Evolutionary conservation across 2,888 invertebrate species (phyloP), one percentile per base, ranked within the genome.

Genomic region (Watsonalla binaria): DNA sequence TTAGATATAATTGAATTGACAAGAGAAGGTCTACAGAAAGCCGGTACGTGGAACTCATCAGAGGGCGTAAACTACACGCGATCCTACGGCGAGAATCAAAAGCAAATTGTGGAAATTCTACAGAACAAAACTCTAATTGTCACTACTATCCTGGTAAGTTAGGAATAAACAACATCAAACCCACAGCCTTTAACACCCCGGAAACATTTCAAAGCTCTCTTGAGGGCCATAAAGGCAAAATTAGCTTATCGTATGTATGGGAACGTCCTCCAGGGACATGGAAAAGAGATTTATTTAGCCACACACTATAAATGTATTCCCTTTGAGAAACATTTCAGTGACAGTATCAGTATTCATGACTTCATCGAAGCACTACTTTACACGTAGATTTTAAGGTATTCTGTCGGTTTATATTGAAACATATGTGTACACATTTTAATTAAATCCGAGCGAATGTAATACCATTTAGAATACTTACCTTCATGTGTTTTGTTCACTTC

Each of bases 121-220:
- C 96, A 96, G 74, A 98, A 98, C 78, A 97, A 97, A 86, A 98
- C 97, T 0, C 93, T 99, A 59, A 93, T 95, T 53, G 97, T 98
- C 13, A 97, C 97, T 6, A 97, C 98, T 7, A 96, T 98, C 75
- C 86, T 98, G 93, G 98, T 98, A 84, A 93, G 94, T 86, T 24
- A 24, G 24, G 24, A 61, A 66, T 73, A 70, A 72, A 66, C 69
- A 62, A 56, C 52, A 53, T 55, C 49, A 48, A 63, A 59, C 57
- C 59, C 60, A 69, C 59, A 63, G 64, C 64, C 69, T 76, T 75
- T 74, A 72, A 76, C 76, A 72, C 65, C 68, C 54, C 54, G 61
- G 63, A 66, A 72, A 70, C 72, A 69, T 74, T 78, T 78, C 77
- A 80, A 67, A 68, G 68, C 69, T 68, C 79, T 72, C 80, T 59